Conservation (phyloP, 2,113 vertebrate genomes). For the Artemisiospiza belli region DNA sequence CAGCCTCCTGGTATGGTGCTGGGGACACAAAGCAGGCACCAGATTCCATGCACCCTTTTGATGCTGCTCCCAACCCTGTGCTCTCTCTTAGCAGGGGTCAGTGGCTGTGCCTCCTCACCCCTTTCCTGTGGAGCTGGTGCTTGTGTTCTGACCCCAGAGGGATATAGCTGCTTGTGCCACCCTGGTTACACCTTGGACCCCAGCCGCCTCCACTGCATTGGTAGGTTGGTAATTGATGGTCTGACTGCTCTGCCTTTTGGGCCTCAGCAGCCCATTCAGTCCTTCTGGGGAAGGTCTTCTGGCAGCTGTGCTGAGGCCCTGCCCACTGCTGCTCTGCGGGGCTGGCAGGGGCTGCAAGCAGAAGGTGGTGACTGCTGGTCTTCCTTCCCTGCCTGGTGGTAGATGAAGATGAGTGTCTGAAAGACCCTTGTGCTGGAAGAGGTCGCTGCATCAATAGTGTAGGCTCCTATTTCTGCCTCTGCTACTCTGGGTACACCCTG, state of each 20-base stretch:
- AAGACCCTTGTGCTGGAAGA: constrained; percentile 83
- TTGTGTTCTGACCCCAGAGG: constrained; percentile 80
- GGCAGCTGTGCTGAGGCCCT: neutral
- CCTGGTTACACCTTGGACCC: constrained; percentile 78
- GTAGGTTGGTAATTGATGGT: constrained; percentile 60
- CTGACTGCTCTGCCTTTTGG: neutral
- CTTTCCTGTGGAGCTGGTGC: constrained; percentile 83
- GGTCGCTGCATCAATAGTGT: constrained; percentile 86
- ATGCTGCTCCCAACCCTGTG: neutral
- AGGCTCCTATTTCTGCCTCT: constrained; percentile 89
- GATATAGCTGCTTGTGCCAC: constrained; percentile 88
- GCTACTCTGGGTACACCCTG: constrained; percentile 84
- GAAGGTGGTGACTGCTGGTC: neutral
- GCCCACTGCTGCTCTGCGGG: neutral
- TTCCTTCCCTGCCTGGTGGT: neutral
- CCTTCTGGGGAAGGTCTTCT: neutral
- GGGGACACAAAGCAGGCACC: neutral
- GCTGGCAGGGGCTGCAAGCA: neutral
- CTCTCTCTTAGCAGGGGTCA: constrained; percentile 15
- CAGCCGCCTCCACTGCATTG: constrained; percentile 79
- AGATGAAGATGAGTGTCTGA: constrained; percentile 90
- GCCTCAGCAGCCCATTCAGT: fast-evolving
- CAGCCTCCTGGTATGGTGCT: neutral
- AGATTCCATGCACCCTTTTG: neutral
- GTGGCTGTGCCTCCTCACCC: constrained; percentile 72